These are phyloP conservation scores for Onchidella celtica DNA, from an alignment of 2,888 invertebrate species.

Conservation along the genomic window DNA sequence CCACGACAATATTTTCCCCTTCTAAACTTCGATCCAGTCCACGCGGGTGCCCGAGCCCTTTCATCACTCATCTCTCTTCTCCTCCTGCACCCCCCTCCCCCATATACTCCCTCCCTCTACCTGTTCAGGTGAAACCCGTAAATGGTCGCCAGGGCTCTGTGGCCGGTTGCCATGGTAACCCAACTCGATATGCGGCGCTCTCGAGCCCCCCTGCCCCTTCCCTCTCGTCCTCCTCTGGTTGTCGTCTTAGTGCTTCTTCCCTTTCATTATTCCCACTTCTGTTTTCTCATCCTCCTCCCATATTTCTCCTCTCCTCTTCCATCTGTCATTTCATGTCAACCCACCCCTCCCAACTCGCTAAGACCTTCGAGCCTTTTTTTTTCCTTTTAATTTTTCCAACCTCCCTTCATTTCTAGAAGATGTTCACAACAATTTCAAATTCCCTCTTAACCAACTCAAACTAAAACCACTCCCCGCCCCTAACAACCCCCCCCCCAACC, in stretches of 20 bases:
- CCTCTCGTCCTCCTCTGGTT: neutral
- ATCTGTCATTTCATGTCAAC: no score
- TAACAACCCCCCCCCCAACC: no score
- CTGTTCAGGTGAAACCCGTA: slow-evolving; percentile 47
- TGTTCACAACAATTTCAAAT: no score
- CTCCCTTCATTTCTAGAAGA: no score
- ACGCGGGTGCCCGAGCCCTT: slow-evolving; percentile 37
- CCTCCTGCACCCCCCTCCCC: slow-evolving; percentile 4
- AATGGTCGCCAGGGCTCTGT: slow-evolving; percentile 42
- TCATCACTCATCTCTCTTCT: slow-evolving; percentile 36
- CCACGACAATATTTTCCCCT: slow-evolving; percentile 12
- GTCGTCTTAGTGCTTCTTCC: slow-evolving; percentile 10
- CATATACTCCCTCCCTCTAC: neutral
- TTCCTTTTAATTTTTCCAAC: no score
- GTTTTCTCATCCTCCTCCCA: slow-evolving; percentile 15
- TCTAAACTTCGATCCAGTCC: slow-evolving; percentile 45
- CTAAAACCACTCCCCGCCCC: no score
- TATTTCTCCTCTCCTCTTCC: no score
- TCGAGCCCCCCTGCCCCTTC: slow-evolving; percentile 21
- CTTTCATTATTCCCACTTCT: slow-evolving; percentile 17
- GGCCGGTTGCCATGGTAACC: slow-evolving; percentile 56
- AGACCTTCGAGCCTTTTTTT: no score
- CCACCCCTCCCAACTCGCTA: no score
- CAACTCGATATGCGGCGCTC: slow-evolving; percentile 51
- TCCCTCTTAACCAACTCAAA: no score